These are phyloP conservation scores for Dryococelus australis DNA, from an alignment of 2,888 invertebrate species.

Conservation along the genomic window DNA sequence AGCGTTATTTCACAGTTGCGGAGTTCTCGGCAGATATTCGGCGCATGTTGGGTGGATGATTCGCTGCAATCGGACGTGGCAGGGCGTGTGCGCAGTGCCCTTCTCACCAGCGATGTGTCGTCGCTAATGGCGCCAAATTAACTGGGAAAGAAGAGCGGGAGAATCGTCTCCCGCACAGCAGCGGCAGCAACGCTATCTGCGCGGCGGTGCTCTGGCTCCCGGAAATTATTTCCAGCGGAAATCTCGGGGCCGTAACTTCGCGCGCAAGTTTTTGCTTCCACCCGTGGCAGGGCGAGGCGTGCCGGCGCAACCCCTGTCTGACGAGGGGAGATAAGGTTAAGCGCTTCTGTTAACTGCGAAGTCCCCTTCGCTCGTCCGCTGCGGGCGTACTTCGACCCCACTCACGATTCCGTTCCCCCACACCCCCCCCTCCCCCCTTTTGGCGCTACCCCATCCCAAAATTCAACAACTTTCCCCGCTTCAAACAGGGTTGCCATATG, in stretches of 20 bases:
- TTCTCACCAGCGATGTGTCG: neutral
- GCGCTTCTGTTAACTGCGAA: neutral
- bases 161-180: neutral
- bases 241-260: neutral
- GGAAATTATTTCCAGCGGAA: conserved; percentile 16
- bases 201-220: neutral
- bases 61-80: too few species aligned
- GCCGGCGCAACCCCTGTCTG: neutral
- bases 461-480: too few species aligned
- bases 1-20: too few species aligned
- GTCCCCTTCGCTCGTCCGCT: neutral
- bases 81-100: too few species aligned
- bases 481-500: too few species aligned
- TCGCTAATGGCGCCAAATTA: neutral
- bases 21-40: too few species aligned
- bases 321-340: conserved; percentile 2
- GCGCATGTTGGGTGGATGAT: too few species aligned
- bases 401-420: too few species aligned
- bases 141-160: neutral
- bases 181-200: neutral
- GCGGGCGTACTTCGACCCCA: too few species aligned
- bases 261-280: neutral
- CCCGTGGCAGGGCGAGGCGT: neutral
- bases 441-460: too few species aligned
- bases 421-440: too few species aligned